Evolutionary conservation across 53 echinoderm and acorn worm species (phyloP), one percentile per base, ranked within the genome.

Genomic region (Crossaster papposus): DNA sequence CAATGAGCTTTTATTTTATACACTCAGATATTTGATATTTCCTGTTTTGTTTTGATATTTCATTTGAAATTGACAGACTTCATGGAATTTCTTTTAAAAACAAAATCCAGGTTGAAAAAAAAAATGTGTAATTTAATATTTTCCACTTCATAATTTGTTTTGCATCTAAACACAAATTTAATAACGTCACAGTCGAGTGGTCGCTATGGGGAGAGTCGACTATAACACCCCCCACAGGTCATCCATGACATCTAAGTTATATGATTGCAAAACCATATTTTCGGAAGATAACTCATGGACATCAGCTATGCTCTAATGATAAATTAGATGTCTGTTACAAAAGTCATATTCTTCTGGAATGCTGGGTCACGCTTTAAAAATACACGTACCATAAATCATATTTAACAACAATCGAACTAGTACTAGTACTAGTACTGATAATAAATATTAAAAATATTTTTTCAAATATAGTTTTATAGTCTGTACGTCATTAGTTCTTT

Each of bases 221-320:
- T 24, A 28, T 23, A n/a, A n/a, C n/a, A n/a, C n/a, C n/a, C 68
- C 17, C 4, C 24, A 10, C 68, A 6, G 28, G 68, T 68, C 28
- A 68, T 68, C 68, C 0, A 68, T 68, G 28, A 68, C 28, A 58
- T 58, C 58, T 58, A 3, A 15, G 58, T n/a, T n/a, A 20, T 58
- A 15, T 68, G 68, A 68, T 68, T 68, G 28, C 22, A 68, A 68
- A 68, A 68, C 68, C 68, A 68, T 68, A 68, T 68, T 68, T 68
- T 23, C 5, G 0, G 22, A 11, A 26, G 68, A 28, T 0, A 68
- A 68, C 22, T 18, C 22, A 68, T n/a, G 2, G 5, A 68, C 28
- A 68, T 68, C 68, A 10, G 68, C 28, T 23, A 68, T 68, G 68
- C n/a, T 68, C n/a, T 20, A 28, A 10, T 28, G 11, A 23, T n/a